Percentiles rank a stretch among this genome's conserved stretches.
Conservation (phyloP, 2,113 vertebrate species). For the Chaetops frenatus region DNA sequence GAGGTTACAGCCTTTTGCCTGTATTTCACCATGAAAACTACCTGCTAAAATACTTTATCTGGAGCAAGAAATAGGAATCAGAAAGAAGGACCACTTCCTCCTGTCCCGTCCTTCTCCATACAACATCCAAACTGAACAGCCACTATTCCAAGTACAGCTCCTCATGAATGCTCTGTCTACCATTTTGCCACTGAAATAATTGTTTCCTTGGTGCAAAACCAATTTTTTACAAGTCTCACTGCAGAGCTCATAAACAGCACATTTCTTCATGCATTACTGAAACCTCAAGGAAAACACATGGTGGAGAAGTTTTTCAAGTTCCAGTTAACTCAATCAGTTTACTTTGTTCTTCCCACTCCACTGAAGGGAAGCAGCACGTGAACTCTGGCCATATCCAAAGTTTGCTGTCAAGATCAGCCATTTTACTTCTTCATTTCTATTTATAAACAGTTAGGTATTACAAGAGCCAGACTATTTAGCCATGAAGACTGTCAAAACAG, state of each 20-base stretch:
- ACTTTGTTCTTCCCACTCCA: neutral
- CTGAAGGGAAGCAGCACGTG: neutral
- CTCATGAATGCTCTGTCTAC: neutral
- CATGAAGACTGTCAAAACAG: constrained; percentile 34
- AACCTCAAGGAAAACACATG: neutral
- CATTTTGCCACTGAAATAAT: neutral
- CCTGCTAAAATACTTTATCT: neutral
- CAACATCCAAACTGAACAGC: neutral
- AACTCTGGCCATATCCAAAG: neutral
- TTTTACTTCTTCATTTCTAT: constrained; percentile 31
- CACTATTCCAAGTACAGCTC: neutral
- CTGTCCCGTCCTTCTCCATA: neutral
- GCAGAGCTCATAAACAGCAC: neutral
- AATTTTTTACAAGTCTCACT: neutral
- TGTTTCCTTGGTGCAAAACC: neutral
- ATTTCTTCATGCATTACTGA: neutral
- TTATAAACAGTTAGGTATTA: constrained; percentile 37
- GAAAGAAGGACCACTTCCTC: neutral
- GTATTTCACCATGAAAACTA: neutral
- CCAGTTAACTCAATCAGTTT: neutral
- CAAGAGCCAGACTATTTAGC: constrained; percentile 29
- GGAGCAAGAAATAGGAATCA: neutral
- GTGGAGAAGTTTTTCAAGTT: neutral
- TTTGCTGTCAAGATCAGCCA: neutral
- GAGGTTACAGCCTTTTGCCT: neutral